These are phyloP conservation scores for Liodrosophila aerea DNA, from an alignment of 2,888 invertebrate genomes.

Conservation along the genomic window DNA sequence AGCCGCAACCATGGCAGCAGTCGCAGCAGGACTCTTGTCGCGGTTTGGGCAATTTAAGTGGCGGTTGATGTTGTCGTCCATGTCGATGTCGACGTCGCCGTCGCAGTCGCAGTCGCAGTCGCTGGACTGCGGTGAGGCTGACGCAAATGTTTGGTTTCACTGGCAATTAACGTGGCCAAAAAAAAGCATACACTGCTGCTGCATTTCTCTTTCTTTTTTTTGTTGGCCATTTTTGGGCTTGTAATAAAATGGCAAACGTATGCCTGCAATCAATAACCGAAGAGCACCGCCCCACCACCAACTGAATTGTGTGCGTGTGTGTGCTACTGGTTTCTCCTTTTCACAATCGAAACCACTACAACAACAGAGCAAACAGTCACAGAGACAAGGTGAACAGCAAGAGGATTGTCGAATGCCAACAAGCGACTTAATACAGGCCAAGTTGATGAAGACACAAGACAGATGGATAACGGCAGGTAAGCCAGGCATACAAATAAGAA, in stretches of 20 bases:
- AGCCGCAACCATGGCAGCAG: conserved; percentile 55
- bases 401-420: conserved; percentile 44
- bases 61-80: conserved; percentile 69
- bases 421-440: conserved; percentile 73
- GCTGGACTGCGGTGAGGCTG: conserved; percentile 55
- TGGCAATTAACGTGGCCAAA: conserved; percentile 70
- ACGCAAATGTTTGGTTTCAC: conserved; percentile 77
- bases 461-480: conserved; percentile 74
- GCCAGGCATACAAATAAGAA: conserved; percentile 75
- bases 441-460: conserved; percentile 76
- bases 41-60: conserved; percentile 78
- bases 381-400: conserved; percentile 11
- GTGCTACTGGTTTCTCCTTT: conserved; percentile 28
- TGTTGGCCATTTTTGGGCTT: conserved; percentile 49
- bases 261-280: conserved; percentile 72
- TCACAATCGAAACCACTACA: conserved; percentile 12
- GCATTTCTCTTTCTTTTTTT: conserved; percentile 40
- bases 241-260: conserved; percentile 75
- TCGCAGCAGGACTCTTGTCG: conserved; percentile 71
- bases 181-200: conserved; percentile 37
- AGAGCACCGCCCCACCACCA: conserved; percentile 38
- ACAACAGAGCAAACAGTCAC: conserved; percentile 21
- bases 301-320: too few relatives aligned
- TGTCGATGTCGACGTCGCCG: conserved; percentile 48
- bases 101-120: conserved; percentile 40